A percentile compares a stretch with the other conserved stretches of the same genome.
Conservation (phyloP, 2,888 invertebrate genomes). For the Cremastinae sp. region DNA sequence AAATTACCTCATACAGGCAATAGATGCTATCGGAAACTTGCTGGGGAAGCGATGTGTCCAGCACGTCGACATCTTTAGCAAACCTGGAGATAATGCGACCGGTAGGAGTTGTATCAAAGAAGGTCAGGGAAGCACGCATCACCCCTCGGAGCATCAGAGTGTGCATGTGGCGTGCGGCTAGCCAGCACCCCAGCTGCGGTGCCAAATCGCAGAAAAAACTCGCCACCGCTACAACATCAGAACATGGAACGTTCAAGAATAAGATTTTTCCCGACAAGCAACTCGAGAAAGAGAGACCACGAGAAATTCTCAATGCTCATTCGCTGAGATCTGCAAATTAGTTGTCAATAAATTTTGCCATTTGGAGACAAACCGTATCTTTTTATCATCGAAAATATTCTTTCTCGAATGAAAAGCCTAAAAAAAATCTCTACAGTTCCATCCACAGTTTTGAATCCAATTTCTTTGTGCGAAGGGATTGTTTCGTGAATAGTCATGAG, state of each 20-base stretch:
- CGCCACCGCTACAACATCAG: constrained; percentile 85
- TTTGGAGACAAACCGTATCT: constrained; percentile 50
- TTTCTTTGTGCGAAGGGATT: neutral
- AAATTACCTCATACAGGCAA: constrained; percentile 88
- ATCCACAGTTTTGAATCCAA: neutral
- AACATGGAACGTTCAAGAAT: constrained; percentile 64
- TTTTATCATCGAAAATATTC: neutral
- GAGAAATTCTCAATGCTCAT: constrained; percentile 19
- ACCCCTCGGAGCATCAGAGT: constrained; percentile 79
- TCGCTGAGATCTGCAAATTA: constrained; percentile 52
- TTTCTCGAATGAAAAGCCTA: neutral
- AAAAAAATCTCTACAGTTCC: neutral
- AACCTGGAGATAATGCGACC: constrained; percentile 84
- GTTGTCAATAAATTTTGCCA: constrained; percentile 37
- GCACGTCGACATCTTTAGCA: constrained; percentile 88
- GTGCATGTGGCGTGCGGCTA: constrained; percentile 83
- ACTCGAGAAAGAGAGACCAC: neutral
- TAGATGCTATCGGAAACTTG: constrained; percentile 85
- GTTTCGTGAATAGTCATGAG: too few relatives aligned
- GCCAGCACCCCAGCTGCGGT: constrained; percentile 86
- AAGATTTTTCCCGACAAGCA: neutral
- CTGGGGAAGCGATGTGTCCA: constrained; percentile 86
- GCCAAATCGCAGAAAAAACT: constrained; percentile 86
- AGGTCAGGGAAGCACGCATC: constrained; percentile 80
- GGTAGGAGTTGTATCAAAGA: constrained; percentile 81